Evolutionary conservation across 2,797 vertebrate species (phyloP), one percentile per base, ranked within the genome.

Genomic region (Malurus leucopterus): DNA sequence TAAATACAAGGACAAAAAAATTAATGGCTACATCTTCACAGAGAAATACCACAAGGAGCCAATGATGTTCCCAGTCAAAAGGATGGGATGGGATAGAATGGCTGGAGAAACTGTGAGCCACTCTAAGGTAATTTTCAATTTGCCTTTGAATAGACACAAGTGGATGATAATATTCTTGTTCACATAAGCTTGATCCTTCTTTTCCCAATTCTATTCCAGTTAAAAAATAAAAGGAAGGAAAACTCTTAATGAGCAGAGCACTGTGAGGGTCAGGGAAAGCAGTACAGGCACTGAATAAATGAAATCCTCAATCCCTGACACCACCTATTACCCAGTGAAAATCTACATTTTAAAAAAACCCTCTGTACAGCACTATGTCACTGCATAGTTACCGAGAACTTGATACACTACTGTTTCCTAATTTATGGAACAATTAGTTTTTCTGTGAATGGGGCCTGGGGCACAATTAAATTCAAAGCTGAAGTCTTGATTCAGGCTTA

Each of bases 281-380:
- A 50, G 24, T 4, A 11, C 7, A 55, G 13, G 7, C 26, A 54
- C 15, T 30, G 11, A 17, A 55, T 23, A 58, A 69, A 9, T 20
- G 3, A 69, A 81, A 43, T 32, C 9, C 15, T 67, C 68, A 50
- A 9, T 41, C 15, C 8, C 7, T 4, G 23, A 15, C 13, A 27
- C 43, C 26, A 27, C 9, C 5, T 2, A 19, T 3, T 7, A 6
- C 6, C 12, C 27, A 53, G 5, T 6, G 6, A 55, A 84, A 82
- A 32, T 6, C 11, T 19, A 30, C 2, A 1, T 18, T 69, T 63
- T 2, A 1, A 23, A 41, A 36, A 51, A 34, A 9, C 0, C 5
- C 7, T 41, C 20, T 47, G 5, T 47, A 50, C 8, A 38, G 15
- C 14, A 59, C 5, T 26, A 5, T 9, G 18, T 46, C 41, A 46